These are phyloP conservation scores for Ceratosolen fusciceps DNA, from an alignment of 1,140 invertebrate species.

Conservation along the genomic window DNA sequence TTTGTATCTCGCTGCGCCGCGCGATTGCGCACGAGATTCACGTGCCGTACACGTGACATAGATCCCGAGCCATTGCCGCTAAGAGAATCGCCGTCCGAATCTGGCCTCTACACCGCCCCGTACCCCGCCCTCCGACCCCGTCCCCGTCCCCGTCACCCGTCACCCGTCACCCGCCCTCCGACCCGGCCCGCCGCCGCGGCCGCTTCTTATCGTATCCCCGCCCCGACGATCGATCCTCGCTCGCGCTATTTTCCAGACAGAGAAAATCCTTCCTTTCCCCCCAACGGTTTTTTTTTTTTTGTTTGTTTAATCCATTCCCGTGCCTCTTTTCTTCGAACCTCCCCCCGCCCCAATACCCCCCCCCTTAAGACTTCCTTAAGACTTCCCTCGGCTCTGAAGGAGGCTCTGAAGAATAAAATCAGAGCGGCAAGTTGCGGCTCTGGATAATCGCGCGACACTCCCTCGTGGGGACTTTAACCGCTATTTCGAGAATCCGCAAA, in stretches of 20 bases:
- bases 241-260: too few species aligned
- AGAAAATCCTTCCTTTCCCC: too few species aligned
- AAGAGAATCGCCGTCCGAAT: background rate
- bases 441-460: background rate
- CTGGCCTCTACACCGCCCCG: background rate
- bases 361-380: too few species aligned
- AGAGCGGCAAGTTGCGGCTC: background rate
- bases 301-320: too few species aligned
- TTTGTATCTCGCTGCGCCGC: background rate
- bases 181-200: too few species aligned
- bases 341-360: too few species aligned
- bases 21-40: background rate
- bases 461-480: conserved; percentile 19
- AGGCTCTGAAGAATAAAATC: background rate
- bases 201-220: too few species aligned
- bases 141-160: background rate
- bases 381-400: too few species aligned
- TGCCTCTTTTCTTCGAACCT: too few species aligned
- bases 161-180: too few species aligned
- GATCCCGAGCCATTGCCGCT: background rate
- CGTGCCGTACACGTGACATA: background rate
- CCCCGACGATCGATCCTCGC: too few species aligned
- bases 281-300: too few species aligned
- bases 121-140: background rate
- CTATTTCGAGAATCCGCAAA: conserved; percentile 29